phyloP scores from a whole-genome alignment of 2,888 invertebrate species.

The Rotaria macrura region DNA sequence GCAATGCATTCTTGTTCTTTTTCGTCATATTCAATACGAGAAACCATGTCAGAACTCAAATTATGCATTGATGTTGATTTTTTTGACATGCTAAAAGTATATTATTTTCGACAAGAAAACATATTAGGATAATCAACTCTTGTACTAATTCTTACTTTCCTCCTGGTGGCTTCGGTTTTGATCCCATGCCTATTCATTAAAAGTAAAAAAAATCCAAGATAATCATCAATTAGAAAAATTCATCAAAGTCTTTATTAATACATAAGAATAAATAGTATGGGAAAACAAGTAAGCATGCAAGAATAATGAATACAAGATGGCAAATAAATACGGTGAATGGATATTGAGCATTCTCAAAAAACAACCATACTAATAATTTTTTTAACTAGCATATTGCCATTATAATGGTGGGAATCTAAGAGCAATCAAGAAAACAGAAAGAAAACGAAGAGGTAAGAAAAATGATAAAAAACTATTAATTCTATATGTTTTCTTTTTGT shows the following conservation, averaged over 20 bases:
- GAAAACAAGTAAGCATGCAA: not conserved
- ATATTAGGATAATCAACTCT: not conserved
- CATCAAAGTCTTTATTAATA: not conserved
- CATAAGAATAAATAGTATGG: not conserved
- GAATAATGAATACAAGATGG: not conserved
- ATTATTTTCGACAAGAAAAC: not conserved
- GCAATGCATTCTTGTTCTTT: conserved; percentile 33
- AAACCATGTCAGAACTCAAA: not conserved
- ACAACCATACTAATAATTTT: too few species aligned
- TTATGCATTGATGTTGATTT: not conserved
- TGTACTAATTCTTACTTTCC: not conserved
- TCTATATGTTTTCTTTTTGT: not conserved
- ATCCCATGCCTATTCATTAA: not conserved
- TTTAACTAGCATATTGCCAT: not conserved
- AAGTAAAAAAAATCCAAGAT: not conserved
- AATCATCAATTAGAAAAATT: not conserved
- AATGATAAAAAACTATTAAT: not conserved
- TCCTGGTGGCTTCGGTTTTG: not conserved
- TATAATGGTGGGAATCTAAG: too few species aligned
- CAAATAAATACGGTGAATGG: not conserved
- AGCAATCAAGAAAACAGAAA: too few species aligned
- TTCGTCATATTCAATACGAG: conserved; percentile 22
- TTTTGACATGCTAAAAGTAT: not conserved
- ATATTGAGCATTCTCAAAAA: not conserved
- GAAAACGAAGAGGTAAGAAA: not conserved